Evolutionary conservation across 2,797 vertebrate genomes (phyloP), one percentile per base, ranked within the genome.

Genomic region (Dendrocincla fuliginosa): DNA sequence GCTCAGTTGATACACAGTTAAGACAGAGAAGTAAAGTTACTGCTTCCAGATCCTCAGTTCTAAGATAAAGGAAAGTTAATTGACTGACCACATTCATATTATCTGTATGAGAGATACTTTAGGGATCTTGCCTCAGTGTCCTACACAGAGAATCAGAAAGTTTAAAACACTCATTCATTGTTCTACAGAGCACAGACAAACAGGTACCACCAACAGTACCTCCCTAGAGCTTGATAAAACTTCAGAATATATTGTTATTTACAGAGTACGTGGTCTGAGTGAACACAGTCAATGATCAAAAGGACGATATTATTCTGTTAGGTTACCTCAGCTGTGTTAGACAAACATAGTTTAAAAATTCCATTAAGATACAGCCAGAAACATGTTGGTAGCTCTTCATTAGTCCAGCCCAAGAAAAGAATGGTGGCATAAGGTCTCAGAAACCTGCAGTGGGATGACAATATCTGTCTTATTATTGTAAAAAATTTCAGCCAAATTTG

Each of bases 291-390:
- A 60, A 46, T 5, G 6, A 8, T 13, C 10, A 84, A 90, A 94
- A 55, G 0, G 0, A 61, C 56, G 5, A 7, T 8, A 20, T 56
- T 59, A 12, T 27, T 53, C 17, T 64, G 12, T 23, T 64, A 20
- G 11, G 11, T 53, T 52, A 87, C 10, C 10, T 79, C 39, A 69
- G 19, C 19, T 69, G 5, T 20, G 4, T 53, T 52, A 73, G 24
- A 23, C 32, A 95, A 80, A 64, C 2, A 16, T 12, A 11, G 14
- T 4, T 70, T 32, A 84, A 87, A 76, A n/a, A 18, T 37, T 61
- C 32, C 22, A 30, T 32, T 61, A 64, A 88, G 84, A 69, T 20
- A 41, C 9, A 73, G 6, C 14, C 16, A 41, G 44, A 69, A 87
- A 84, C 15, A 18, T 1, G 4, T 14, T 32, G 6, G 18, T 65